Evolutionary conservation across 2,888 invertebrate genomes (phyloP).

Genomic region (Caenorhabditis macrosperma): DNA sequence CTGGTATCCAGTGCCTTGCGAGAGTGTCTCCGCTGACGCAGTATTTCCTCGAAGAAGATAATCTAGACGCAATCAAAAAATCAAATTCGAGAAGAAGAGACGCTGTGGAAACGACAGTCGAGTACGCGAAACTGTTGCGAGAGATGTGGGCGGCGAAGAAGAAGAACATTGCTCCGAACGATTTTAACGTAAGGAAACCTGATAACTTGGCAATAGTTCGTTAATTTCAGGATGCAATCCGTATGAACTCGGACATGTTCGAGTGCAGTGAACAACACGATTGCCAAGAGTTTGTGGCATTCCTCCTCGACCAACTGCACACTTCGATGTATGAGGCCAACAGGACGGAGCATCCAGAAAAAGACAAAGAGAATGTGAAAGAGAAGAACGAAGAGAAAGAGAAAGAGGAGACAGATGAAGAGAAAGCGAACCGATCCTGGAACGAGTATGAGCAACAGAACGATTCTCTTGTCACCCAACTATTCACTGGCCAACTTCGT

Average conservation of each 20-base stretch:
- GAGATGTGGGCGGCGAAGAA: slow-evolving; percentile 71
- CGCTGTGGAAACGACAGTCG: slow-evolving; percentile 56
- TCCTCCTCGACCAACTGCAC: slow-evolving; percentile 92
- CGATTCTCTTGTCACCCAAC: slow-evolving; percentile 60
- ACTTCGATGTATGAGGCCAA: slow-evolving; percentile 91
- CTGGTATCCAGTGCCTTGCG: slow-evolving; percentile 87
- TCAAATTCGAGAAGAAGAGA: slow-evolving; percentile 15
- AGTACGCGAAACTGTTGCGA: slow-evolving; percentile 64
- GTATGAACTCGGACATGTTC: slow-evolving; percentile 90
- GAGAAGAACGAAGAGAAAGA: slow-evolving; percentile 79
- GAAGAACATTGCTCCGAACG: slow-evolving; percentile 70
- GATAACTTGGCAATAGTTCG: too few species aligned
- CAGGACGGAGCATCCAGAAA: slow-evolving; percentile 86
- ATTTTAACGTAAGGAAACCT: too few species aligned
- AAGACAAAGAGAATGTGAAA: slow-evolving; percentile 81
- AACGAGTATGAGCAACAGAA: slow-evolving; percentile 49
- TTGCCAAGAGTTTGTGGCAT: slow-evolving; percentile 92
- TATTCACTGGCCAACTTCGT: slow-evolving; percentile 87
- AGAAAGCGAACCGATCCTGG: slow-evolving; percentile 61
- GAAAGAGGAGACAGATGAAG: slow-evolving; percentile 78
- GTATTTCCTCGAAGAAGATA: slow-evolving; percentile 61
- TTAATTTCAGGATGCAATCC: slow-evolving; percentile 92
- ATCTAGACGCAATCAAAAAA: slow-evolving; percentile 48
- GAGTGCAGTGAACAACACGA: slow-evolving; percentile 94
- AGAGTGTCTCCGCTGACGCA: slow-evolving; percentile 67